Percentiles rank a stretch among this genome's conserved stretches.
Conservation (phyloP, 64 coral and sea anemone species). For the Catalaphyllia jardinei region DNA sequence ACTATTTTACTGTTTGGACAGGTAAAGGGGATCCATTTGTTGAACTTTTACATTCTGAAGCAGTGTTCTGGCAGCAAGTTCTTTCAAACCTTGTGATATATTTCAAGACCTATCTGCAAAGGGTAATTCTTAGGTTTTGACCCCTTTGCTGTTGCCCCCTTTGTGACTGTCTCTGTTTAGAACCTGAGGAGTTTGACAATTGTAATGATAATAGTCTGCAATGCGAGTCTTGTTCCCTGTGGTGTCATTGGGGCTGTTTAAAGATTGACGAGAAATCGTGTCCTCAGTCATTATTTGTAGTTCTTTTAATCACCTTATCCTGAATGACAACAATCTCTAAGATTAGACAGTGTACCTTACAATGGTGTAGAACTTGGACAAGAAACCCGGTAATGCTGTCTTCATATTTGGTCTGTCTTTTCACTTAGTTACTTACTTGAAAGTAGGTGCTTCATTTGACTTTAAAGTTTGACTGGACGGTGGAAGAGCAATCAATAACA, state of each 20-base stretch:
- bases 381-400: too few species aligned
- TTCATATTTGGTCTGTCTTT: too few species aligned
- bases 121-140: conserved; percentile 15
- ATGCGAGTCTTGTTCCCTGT: conserved; percentile 26
- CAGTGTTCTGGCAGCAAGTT: conserved; percentile 34
- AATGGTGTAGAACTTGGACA: too few species aligned
- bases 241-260: neutral
- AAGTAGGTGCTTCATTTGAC: too few species aligned
- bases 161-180: conserved; percentile 18
- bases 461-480: too few species aligned
- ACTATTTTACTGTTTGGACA: conserved; percentile 62
- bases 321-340: too few species aligned
- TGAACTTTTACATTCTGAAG: conserved; percentile 44
- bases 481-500: too few species aligned
- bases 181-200: conserved; percentile 33
- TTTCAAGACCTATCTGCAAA: conserved; percentile 37
- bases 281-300: too few species aligned
- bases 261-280: too few species aligned
- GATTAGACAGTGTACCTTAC: too few species aligned
- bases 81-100: conserved; percentile 11
- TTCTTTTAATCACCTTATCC: too few species aligned
- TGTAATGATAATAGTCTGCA: conserved; percentile 28
- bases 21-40: conserved; percentile 38
- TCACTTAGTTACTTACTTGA: too few species aligned
- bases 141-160: neutral